These are phyloP conservation scores for Poeciliopsis paucimaculata DNA, from an alignment of 2,797 vertebrate genomes.

Conservation along the genomic window DNA sequence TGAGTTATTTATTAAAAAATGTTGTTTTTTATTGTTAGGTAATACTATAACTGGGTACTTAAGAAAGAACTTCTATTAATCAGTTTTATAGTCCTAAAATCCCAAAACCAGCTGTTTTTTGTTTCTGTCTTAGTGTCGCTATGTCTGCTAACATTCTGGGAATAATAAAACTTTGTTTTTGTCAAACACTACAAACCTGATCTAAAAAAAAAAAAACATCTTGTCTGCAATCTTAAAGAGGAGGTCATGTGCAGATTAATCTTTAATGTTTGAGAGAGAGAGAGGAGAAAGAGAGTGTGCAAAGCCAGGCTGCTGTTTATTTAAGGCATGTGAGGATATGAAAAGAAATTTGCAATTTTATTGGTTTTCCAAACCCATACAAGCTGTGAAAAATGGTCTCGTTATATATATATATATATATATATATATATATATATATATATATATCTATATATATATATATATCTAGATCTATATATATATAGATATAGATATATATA, in stretches of 20 bases:
- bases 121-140: neutral
- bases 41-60: neutral
- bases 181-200: neutral
- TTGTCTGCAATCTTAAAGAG: neutral
- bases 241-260: conserved; percentile 89
- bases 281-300: neutral
- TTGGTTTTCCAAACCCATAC: conserved; percentile 84
- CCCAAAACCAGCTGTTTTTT: neutral
- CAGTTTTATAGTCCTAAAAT: neutral
- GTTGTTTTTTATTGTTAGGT: neutral
- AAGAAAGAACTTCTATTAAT: neutral
- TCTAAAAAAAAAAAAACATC: neutral
- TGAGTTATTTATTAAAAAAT: neutral
- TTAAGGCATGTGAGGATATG: conserved; percentile 97
- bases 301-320: conserved; percentile 90
- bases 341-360: conserved; percentile 98
- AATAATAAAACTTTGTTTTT: neutral
- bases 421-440: neutral
- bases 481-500: neutral
- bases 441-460: conserved; percentile 5
- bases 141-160: neutral
- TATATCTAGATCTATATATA: neutral
- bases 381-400: conserved; percentile 20
- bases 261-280: conserved; percentile 88
- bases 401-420: conserved; percentile 2